Base-by-base conservation (phyloP, 2,113 vertebrate species). In the Hemibagrus wyckioides region DNA sequence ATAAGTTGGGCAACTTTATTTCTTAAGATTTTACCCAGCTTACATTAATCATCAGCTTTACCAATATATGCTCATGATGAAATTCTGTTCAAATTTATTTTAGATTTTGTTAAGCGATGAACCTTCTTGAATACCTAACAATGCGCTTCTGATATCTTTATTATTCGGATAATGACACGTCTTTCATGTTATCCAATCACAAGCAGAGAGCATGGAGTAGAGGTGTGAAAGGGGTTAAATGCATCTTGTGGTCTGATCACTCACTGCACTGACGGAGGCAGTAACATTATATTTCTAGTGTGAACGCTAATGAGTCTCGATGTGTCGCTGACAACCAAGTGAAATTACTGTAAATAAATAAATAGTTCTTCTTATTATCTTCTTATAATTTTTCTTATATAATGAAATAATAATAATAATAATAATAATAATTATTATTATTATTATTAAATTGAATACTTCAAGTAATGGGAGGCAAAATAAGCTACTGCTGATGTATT, bases 1-100 rank as follows among this genome's bases (percentile, higher is more conserved):
- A 93, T 93, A 25, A 93, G 93, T 93, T 91, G 19, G 52, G n/a
- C 21, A 86, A 63, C 75, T 86, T 65, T 36, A 17, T 52, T 10
- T 9, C 23, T 6, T 10, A n/a, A 17, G 44, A 39, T 65, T 80
- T 80, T 50, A 50, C 57, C 9, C 56, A 11, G 84, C 57, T 63
- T 23, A 48, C 41, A n/a, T 25, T 28, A 81, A 80, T 80, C 85
- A 33, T 80, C 15, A 39, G 57, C 14, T 3, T 17, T 23, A 50
- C 3, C 13, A 50, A 65, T 14, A 30, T 52, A 4, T 15, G 5
- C n/a, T 8, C 23, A 52, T 14, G 23, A 73, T 57, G 3, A 3
- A 75, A 39, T 57, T 71, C 6, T n/a, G 30, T 59, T 17, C 28
- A 76, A 13, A n/a, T 80, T 56, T 56, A 56, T 50, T 30, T 69